Percentiles rank a stretch among this genome's conserved stretches.
Evolutionary conservation across 35 echinoderm and acorn worm species (phyloP).

Genomic region (Ophioderma brevispina): DNA sequence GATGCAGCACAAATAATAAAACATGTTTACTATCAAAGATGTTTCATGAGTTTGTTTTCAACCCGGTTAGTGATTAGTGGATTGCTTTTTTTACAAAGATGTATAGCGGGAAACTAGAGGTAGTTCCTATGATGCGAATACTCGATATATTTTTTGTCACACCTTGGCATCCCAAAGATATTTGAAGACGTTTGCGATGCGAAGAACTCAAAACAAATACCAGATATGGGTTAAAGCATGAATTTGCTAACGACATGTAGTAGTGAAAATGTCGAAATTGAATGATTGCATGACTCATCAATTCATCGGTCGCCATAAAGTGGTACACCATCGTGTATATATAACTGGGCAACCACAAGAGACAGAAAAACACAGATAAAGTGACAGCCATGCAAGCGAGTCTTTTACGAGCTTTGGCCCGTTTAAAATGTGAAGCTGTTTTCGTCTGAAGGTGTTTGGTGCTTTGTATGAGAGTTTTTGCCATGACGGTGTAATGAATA

Average conservation of each 20-base stretch:
- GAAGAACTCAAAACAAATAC: slow-evolving; percentile 80
- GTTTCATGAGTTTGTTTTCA: too few species aligned
- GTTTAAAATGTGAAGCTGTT: slow-evolving; percentile 1
- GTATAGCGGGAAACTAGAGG: too few species aligned
- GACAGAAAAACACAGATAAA: slow-evolving; percentile 72
- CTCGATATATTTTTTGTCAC: too few species aligned
- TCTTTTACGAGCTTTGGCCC: slow-evolving; percentile 55
- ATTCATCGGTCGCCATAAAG: not conserved
- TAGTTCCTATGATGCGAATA: too few species aligned
- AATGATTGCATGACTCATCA: too few species aligned
- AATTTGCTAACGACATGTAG: slow-evolving; percentile 6
- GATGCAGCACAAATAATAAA: too few species aligned
- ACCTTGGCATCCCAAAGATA: not conserved
- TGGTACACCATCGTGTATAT: slow-evolving; percentile 53
- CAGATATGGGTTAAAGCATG: slow-evolving; percentile 65
- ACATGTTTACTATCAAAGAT: too few species aligned
- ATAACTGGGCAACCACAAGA: slow-evolving; percentile 89
- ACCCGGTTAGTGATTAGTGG: too few species aligned
- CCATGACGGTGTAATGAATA: not conserved
- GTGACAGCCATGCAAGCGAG: slow-evolving; percentile 72
- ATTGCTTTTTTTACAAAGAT: too few species aligned
- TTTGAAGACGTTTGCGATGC: slow-evolving; percentile 5
- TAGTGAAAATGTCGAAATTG: not conserved
- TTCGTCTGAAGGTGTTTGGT: not conserved
- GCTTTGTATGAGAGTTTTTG: not conserved